Evolutionary conservation across 2,797 vertebrate species (phyloP).

Genomic region (Carduelis carduelis): DNA sequence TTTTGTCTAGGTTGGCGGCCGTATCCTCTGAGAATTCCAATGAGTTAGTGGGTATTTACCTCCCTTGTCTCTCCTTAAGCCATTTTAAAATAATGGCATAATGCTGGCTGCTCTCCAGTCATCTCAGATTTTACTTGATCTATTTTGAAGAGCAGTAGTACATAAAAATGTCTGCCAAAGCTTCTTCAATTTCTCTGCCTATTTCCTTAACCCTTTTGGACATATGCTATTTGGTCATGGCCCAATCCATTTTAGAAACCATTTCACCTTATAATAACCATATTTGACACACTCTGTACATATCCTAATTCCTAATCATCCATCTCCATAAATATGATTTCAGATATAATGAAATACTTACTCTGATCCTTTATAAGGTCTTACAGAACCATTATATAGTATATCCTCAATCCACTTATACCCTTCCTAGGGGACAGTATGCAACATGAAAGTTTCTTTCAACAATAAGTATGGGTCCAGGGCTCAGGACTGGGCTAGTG

Average conservation of each 20-base stretch:
- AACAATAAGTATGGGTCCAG: background rate
- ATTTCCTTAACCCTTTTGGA: slow-evolving; percentile 19
- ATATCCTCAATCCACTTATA: background rate
- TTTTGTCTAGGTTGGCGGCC: slow-evolving; percentile 35
- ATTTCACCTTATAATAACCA: slow-evolving; percentile 23
- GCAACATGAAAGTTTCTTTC: background rate
- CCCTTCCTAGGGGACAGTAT: background rate
- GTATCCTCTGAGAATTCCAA: slow-evolving; percentile 51
- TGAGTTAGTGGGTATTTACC: slow-evolving; percentile 7
- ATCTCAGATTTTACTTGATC: slow-evolving; percentile 23
- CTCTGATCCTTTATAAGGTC: background rate
- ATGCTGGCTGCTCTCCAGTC: background rate
- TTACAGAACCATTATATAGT: background rate
- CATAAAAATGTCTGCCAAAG: slow-evolving; percentile 44
- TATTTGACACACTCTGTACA: background rate
- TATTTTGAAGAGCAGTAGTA: slow-evolving; percentile 21
- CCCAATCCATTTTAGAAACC: slow-evolving; percentile 31
- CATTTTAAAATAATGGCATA: slow-evolving; percentile 37
- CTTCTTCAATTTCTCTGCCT: slow-evolving; percentile 12
- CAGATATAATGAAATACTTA: background rate
- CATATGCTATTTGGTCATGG: background rate
- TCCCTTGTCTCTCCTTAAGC: slow-evolving; percentile 20
- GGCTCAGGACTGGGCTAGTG: background rate
- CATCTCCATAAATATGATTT: slow-evolving; percentile 39
- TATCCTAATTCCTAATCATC: background rate